Base-by-base conservation (phyloP, 2,888 invertebrate genomes). In the Aporophyla lueneburgensis region DNA sequence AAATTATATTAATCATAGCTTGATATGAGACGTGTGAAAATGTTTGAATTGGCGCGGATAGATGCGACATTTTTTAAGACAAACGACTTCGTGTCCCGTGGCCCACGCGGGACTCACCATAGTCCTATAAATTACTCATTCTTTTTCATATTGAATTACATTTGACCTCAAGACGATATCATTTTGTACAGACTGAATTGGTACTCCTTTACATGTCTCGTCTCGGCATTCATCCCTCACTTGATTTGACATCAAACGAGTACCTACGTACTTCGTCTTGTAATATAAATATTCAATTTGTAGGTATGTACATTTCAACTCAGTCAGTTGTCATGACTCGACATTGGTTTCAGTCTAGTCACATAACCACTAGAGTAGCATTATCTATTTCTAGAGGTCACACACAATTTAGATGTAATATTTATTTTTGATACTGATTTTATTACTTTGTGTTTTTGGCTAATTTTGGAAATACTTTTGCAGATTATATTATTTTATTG, bases 221-320 rank as follows among this genome's bases (percentile, higher is more conserved):
- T 40, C 16, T 12, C 10, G 7, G 24, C 14, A n/a, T 54, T 33
- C 61, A 53, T 54, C 33, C 27, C 16, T 66, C n/a, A 27, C 6
- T 76, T 43, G 56, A 27, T 40, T 58, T 51, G 51, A 51, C 58
- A 67, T 51, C 67, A 14, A 76, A 75, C 62, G 62, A 65, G 49
- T 40, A 27, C 27, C 7, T 58, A 27, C 12, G 7, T n/a, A 16
- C 16, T 56, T 74, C 5, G 12, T 27, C 19, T 58, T 51, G 43
- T 66, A 14, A 16, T 59, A 62, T 4, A 6, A 65, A 76, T 63
- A 63, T 63, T 43, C 27, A 19, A 61, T 53, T 53, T 61, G n/a
- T 59, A 21, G 5, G 0, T 51, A 24, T 5, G 16, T 76, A 43
- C 43, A 12, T 58, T n/a, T 24, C 14, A 54, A 71, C 19, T 24